A percentile compares a stretch with the other conserved stretches of the same genome.
phyloP scores from a whole-genome alignment of 2,888 invertebrate genomes.

The Tiliacea citrago region DNA sequence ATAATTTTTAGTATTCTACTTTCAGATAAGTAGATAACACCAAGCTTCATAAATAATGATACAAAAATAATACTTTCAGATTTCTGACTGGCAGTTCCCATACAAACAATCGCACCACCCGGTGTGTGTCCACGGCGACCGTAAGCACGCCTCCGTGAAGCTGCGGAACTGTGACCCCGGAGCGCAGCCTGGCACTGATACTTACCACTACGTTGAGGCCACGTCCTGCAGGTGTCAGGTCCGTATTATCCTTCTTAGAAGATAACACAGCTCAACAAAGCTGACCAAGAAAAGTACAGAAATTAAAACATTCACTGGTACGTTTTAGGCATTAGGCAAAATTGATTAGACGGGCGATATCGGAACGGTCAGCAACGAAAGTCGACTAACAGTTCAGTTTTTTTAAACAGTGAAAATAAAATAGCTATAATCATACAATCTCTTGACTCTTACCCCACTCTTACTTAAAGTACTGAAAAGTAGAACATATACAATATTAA shows the following conservation, averaged over 20 bases:
- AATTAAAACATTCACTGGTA: no score
- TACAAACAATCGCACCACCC: constrained; percentile 96
- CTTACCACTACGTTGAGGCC: constrained; percentile 95
- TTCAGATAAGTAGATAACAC: not conserved
- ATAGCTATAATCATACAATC: not conserved
- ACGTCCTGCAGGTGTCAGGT: constrained; percentile 93
- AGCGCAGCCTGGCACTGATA: constrained; percentile 92
- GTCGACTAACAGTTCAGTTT: not conserved
- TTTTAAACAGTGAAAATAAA: no score
- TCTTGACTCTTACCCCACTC: not conserved
- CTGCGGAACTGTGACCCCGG: constrained; percentile 94
- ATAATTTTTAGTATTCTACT: not conserved
- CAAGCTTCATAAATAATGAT: no score
- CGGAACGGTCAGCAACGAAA: not conserved
- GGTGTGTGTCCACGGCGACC: constrained; percentile 95
- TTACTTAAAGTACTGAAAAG: not conserved
- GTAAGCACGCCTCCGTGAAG: constrained; percentile 92
- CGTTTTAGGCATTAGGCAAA: not conserved
- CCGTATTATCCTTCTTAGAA: not conserved
- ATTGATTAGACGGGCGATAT: not conserved
- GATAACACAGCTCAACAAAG: not conserved
- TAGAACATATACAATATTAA: no score
- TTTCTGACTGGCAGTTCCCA: constrained; percentile 97
- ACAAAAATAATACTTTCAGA: constrained; percentile 83
- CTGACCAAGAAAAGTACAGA: no score